Conservation (phyloP, 92 coral and sea anemone genomes). For the Metridium senile region DNA sequence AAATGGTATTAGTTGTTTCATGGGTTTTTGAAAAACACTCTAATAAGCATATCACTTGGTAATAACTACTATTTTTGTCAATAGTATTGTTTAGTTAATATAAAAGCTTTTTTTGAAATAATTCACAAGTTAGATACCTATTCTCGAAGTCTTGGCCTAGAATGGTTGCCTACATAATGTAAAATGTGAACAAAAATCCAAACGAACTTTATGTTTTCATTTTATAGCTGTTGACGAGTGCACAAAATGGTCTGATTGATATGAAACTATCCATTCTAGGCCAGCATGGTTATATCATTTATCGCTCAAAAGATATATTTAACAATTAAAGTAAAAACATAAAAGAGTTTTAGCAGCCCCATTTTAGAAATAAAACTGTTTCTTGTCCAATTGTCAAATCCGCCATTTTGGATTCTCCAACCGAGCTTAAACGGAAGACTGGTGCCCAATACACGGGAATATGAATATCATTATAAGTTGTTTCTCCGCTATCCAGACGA, state of each 20-base stretch:
- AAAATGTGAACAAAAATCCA: background rate
- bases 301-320: background rate
- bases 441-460: background rate
- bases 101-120: too few species aligned
- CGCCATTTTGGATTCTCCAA: background rate
- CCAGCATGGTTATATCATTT: background rate
- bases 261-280: background rate
- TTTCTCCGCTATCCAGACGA: background rate
- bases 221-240: background rate
- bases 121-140: background rate
- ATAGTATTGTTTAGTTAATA: too few species aligned
- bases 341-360: background rate
- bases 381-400: background rate
- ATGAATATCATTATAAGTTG: background rate
- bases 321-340: background rate
- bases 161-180: background rate
- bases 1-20: too few species aligned
- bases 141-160: background rate
- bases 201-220: background rate
- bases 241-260: background rate
- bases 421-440: background rate
- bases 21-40: too few species aligned
- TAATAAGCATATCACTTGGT: too few species aligned
- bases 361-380: background rate
- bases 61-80: too few species aligned